Evolutionary conservation across 2,113 vertebrate species (phyloP).

Genomic region (Uria aalge): DNA sequence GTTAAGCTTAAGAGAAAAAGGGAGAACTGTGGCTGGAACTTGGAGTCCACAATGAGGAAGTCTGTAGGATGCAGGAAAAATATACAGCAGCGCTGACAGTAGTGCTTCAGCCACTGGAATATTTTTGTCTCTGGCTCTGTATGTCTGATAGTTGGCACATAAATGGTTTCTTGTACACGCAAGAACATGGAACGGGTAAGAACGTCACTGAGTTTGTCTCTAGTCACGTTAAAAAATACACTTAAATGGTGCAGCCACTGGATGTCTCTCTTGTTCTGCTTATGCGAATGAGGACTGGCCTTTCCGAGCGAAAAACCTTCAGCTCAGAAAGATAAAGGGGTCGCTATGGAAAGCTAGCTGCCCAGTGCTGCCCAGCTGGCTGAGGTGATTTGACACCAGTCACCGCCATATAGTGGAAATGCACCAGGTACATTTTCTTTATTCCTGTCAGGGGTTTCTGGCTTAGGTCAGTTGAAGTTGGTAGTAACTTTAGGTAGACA

Average conservation of each 20-base stretch:
- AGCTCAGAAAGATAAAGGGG: neutral
- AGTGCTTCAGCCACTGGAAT: neutral
- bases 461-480: neutral
- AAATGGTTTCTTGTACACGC: accelerated
- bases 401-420: neutral
- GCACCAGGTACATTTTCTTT: neutral
- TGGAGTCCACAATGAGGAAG: neutral
- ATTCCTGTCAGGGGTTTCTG: neutral
- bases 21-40: neutral
- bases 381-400: neutral
- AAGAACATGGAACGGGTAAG: neutral
- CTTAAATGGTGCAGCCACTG: neutral
- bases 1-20: neutral
- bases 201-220: accelerated
- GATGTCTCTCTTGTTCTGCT: constrained; percentile 14
- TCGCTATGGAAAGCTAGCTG: neutral
- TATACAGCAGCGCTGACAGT: neutral
- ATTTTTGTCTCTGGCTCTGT: neutral
- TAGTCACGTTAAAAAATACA: neutral
- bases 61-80: neutral
- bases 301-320: accelerated
- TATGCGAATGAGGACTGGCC: neutral
- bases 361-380: neutral
- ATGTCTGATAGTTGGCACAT: neutral
- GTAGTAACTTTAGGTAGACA: neutral